Evolutionary conservation across 2,888 invertebrate species (phyloP).

Genomic region (Hemistola chrysoprasaria): DNA sequence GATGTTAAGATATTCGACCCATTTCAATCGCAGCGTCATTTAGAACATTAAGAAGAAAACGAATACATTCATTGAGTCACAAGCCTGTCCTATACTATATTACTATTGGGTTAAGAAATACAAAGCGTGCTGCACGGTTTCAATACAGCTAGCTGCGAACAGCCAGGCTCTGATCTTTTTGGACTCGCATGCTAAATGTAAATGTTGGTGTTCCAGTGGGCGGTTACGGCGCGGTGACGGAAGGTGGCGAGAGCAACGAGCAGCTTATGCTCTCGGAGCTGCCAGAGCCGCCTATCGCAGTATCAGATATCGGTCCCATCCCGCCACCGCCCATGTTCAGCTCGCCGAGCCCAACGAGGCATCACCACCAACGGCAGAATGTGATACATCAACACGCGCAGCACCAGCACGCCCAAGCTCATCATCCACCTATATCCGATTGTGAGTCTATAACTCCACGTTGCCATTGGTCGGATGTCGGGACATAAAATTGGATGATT

Average conservation of each 20-base stretch:
- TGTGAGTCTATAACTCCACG: too few relatives aligned
- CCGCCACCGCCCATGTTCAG: conserved; percentile 98
- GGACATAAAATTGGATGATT: too few relatives aligned
- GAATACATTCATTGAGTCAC: too few relatives aligned
- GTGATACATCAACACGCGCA: conserved; percentile 80
- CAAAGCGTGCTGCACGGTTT: too few relatives aligned
- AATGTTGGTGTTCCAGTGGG: conserved; percentile 70
- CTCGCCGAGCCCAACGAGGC: conserved; percentile 88
- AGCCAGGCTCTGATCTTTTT: not conserved
- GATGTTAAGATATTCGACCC: too few relatives aligned
- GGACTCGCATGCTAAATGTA: not conserved
- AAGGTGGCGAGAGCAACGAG: conserved; percentile 59
- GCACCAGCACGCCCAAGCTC: conserved; percentile 49
- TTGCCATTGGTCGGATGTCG: too few relatives aligned
- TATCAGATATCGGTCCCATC: conserved; percentile 96
- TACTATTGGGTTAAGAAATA: too few relatives aligned
- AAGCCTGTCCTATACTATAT: too few relatives aligned
- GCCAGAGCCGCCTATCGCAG: conserved; percentile 95
- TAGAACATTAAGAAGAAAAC: too few relatives aligned
- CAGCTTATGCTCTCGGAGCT: conserved; percentile 91
- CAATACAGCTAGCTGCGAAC: not conserved
- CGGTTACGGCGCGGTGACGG: conserved; percentile 71
- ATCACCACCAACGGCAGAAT: conserved; percentile 55
- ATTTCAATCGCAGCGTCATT: too few relatives aligned
- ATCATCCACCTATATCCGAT: conserved; percentile 60